Evolutionary conservation across 2,113 vertebrate species (phyloP).

Genomic region (Psilopogon haemacephalus): DNA sequence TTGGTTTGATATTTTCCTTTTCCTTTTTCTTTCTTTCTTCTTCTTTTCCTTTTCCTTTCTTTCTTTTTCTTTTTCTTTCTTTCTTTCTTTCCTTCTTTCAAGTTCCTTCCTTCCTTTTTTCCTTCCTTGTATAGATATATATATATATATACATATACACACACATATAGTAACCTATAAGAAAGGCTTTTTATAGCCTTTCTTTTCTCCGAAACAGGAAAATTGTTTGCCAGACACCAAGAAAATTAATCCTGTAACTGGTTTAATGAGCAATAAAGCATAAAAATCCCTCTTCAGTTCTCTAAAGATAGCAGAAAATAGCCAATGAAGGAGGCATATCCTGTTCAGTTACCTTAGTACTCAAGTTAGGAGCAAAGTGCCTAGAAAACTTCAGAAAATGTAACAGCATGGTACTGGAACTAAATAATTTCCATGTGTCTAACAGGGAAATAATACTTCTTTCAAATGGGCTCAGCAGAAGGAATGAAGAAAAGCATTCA

Average conservation of each 20-base stretch:
- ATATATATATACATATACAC: too few species aligned
- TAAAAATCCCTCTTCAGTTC: fast-evolving
- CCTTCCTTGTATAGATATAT: background rate
- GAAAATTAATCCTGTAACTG: background rate
- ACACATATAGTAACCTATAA: too few species aligned
- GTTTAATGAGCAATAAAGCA: background rate
- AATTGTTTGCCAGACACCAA: fast-evolving
- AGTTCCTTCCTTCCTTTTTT: too few species aligned
- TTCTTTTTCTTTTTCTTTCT: too few species aligned
- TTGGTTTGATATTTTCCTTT: background rate
- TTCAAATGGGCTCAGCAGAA: background rate
- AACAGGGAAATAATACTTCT: background rate
- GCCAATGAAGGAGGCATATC: background rate
- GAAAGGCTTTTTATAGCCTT: background rate
- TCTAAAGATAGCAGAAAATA: background rate
- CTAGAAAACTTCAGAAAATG: background rate
- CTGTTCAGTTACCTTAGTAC: background rate
- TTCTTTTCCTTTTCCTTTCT: too few species aligned
- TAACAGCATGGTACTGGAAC: background rate
- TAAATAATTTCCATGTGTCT: background rate
- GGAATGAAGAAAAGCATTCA: background rate
- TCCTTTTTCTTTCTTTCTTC: too few species aligned
- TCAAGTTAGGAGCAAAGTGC: background rate
- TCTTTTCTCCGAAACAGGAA: background rate
- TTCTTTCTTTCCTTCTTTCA: background rate